phyloP scores from a whole-genome alignment of 2,888 invertebrate species.

The Hedya salicella region DNA sequence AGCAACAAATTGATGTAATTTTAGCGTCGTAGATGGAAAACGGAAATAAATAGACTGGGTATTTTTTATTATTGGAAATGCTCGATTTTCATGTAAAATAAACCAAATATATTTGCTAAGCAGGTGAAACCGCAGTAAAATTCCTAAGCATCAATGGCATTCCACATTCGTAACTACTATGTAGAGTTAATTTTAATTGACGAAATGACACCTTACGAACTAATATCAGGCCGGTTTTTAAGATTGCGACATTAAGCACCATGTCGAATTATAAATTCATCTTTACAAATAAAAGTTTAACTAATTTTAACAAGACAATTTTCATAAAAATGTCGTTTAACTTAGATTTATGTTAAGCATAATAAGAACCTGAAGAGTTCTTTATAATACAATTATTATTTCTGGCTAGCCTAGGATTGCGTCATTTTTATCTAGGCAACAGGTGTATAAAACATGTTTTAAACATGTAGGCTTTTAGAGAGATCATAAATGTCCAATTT shows the following conservation, averaged over 20 bases:
- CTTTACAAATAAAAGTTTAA: conserved; percentile 7
- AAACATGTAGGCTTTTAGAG: conserved; percentile 21
- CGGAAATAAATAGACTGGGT: no score
- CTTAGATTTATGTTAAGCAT: conserved; percentile 2
- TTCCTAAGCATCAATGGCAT: no score
- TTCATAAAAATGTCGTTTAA: conserved; percentile 22
- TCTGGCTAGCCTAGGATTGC: not conserved
- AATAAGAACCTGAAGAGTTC: not conserved
- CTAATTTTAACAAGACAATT: conserved; percentile 21
- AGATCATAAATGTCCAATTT: not conserved
- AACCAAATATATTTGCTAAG: no score
- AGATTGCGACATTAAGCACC: conserved; percentile 6
- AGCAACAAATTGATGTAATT: no score
- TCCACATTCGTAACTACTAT: not conserved
- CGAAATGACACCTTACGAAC: not conserved
- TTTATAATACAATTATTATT: conserved; percentile 19
- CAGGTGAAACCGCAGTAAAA: no score
- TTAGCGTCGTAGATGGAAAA: no score
- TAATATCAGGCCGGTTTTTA: conserved; percentile 8
- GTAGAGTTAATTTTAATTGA: not conserved
- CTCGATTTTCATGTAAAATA: no score
- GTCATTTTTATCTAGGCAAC: not conserved
- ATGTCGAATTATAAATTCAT: conserved; percentile 13
- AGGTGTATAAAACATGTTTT: not conserved
- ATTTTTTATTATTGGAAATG: no score